Base-by-base conservation (phyloP, 2,113 vertebrate species). In the Boleophthalmus pectinirostris region DNA sequence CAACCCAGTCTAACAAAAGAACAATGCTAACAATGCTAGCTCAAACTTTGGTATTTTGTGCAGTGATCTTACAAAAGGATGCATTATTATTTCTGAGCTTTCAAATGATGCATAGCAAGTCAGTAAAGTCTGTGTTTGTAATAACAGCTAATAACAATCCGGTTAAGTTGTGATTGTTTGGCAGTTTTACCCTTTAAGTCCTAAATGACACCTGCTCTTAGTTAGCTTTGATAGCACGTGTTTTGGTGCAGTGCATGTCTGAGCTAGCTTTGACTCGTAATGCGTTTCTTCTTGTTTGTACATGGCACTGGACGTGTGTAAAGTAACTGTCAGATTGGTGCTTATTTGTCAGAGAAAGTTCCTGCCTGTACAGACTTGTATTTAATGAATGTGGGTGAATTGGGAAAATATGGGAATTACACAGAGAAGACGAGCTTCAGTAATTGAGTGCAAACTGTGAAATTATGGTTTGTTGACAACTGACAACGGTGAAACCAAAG, bases 271-370 rank as follows among this genome's bases (percentile, higher is more conserved):
- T 45, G 3, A 18, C 13, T 43, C 4, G 15, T 12, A 2, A 1
- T 5, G 15, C 9, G 15, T 15, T 43, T 47, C 25, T 33, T 18
- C 21, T 2, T 54, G 74, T 68, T 18, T 66, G 33, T 56, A 51
- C 68, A 24, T 63, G 74, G 8, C 54, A 69, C n/a, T 45, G 56
- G 24, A 21, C 15, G 53, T 54, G 53, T 12, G 63, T 1, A 43
- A 47, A 66, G 20, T 64, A 61, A 61, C 58, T 65, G 51, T 66
- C 35, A 76, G 20, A 49, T 47, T 51, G 57, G n/a, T 54, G 66
- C 29, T 29, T 23, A 11, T 61, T 24, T 53, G 53, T 47, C 65
- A 38, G 46, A 6, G 14, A 61, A 43, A 33, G 51, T 43, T 53
- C 24, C 23, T 35, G 76, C 43, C 38, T 49, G 58, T 21, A 5